Evolutionary conservation across 1,140 invertebrate species (phyloP), one percentile per base, ranked within the genome.

Genomic region (Aphelenchoides fujianensis): DNA sequence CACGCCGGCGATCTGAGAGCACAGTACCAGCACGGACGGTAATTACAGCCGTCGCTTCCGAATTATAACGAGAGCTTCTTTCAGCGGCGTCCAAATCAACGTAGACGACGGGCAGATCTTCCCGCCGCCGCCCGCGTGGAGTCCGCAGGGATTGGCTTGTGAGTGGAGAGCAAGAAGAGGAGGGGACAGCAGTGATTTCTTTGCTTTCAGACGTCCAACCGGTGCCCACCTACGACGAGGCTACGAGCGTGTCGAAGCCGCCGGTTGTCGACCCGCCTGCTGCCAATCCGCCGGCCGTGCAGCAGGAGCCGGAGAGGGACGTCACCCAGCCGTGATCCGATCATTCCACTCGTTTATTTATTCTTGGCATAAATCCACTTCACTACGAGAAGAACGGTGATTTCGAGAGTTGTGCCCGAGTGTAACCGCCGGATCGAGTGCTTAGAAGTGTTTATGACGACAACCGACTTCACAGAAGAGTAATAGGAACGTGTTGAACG

Each of bases 71-170:
- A 5, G 5, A 7, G 19, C 19, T 59, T 59, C 7, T 59, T 59
- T 59, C 55, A 59, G 55, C 7, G 55, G 55, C 28, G 55, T 59
- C 5, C 55, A 59, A 59, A 59, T 59, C 5, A 59, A 59, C 55
- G 55, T 59, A 27, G 55, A 59, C 23, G 55, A 59, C 5, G 34
- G 41, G 12, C 12, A 59, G 28, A 59, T 59, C 7, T 59, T 59
- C 34, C 55, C 55, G 55, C 5, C 55, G 23, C 55, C 55, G 5
- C 23, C 23, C 5, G 5, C 19, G 12, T 48, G 41, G 23, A 59
- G 41, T 48, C 23, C 41, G 23, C 41, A 48, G 23, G 41, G 41
- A 48, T 48, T 48, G 41, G 41, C 41, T 48, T 48, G 41, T 48
- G 23, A 48, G 12, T 48, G 41, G 12, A 48, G 12, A 16, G 41